Evolutionary conservation across 1,140 invertebrate genomes (phyloP).

Genomic region (Brachionus plicatilis): DNA sequence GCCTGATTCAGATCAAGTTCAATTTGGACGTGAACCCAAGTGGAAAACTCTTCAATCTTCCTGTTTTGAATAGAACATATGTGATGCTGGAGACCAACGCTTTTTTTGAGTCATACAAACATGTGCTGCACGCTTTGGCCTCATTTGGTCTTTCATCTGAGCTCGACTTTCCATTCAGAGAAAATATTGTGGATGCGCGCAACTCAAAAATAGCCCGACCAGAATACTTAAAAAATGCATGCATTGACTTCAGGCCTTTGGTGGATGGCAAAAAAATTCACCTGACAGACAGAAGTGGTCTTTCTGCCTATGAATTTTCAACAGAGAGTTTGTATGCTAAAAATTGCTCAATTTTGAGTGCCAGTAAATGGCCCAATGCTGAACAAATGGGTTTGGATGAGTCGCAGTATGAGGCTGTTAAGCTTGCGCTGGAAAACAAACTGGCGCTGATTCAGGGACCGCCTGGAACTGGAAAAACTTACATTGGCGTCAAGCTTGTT

Average conservation of each 20-base stretch:
- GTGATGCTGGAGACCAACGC: conserved; percentile 57
- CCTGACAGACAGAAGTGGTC: neutral
- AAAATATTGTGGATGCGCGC: conserved; percentile 45
- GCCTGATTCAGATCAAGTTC: neutral
- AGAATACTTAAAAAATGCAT: conserved; percentile 41
- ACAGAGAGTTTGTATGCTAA: neutral
- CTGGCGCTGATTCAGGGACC: conserved; percentile 67
- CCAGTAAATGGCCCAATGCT: conserved; percentile 45
- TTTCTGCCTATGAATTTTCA: neutral
- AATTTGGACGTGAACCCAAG: neutral
- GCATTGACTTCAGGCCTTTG: conserved; percentile 38
- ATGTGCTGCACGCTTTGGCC: conserved; percentile 52
- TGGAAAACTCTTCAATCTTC: neutral
- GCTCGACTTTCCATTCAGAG: conserved; percentile 50
- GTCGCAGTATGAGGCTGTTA: conserved; percentile 56
- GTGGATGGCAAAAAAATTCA: conserved; percentile 5
- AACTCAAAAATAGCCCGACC: neutral
- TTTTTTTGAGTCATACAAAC: conserved; percentile 58
- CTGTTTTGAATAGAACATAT: neutral
- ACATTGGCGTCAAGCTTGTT: conserved; percentile 53
- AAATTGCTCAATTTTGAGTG: neutral
- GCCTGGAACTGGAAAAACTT: conserved; percentile 53
- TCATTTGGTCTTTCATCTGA: conserved; percentile 30
- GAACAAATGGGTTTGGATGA: conserved; percentile 50
- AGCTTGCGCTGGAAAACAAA: conserved; percentile 56